Conservation (phyloP, 2,888 invertebrate species). For the Volucella inanis region DNA sequence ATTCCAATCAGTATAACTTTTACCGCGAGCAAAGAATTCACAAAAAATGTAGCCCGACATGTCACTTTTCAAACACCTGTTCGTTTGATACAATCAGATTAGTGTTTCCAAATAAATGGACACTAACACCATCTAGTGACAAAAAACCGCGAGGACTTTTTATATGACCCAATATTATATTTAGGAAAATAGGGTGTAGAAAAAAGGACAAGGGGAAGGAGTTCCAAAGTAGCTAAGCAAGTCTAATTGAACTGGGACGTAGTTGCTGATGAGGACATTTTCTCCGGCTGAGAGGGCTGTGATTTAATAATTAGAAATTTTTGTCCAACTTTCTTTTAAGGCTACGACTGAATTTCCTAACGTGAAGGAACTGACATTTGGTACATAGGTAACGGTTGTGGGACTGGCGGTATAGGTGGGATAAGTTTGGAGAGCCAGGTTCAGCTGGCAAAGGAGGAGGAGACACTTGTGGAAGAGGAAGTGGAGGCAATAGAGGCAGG, state of each 20-base stretch:
- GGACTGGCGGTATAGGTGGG: slow-evolving; percentile 78
- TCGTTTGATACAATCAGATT: no score
- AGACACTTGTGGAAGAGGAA: slow-evolving; percentile 71
- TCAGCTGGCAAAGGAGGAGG: slow-evolving; percentile 76
- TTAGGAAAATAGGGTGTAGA: no score
- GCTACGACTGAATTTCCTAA: slow-evolving; percentile 57
- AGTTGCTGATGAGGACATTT: slow-evolving; percentile 34
- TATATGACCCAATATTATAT: no score
- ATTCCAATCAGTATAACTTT: no score
- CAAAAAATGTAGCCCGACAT: no score
- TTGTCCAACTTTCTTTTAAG: slow-evolving; percentile 61
- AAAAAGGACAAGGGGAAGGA: no score
- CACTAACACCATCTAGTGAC: no score
- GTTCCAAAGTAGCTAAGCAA: slow-evolving; percentile 82
- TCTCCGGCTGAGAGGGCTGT: slow-evolving; percentile 43
- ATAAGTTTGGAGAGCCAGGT: slow-evolving; percentile 73
- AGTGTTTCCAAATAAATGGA: no score
- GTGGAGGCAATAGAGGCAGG: slow-evolving; percentile 62
- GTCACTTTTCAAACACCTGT: no score
- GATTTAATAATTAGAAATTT: slow-evolving; percentile 44
- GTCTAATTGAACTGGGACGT: slow-evolving; percentile 77
- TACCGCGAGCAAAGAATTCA: no score
- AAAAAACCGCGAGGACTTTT: no score
- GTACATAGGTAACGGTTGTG: slow-evolving; percentile 47
- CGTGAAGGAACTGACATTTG: slow-evolving; percentile 36